Base-by-base conservation (phyloP, 2,888 invertebrate species). In the Itoplectis maculator region DNA sequence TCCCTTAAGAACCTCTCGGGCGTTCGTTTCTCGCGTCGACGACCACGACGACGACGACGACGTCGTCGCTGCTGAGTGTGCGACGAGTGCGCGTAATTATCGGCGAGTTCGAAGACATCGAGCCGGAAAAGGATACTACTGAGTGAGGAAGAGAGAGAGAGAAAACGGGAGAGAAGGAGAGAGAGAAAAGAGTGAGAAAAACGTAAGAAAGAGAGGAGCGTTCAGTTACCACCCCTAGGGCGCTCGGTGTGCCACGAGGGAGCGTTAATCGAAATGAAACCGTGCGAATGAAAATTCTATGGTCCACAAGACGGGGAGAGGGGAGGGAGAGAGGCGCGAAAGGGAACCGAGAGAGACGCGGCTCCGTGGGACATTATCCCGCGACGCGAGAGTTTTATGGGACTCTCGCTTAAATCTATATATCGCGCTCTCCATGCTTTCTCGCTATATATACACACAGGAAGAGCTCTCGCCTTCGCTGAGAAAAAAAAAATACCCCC, bases 221-320 rank as follows among this genome's bases (percentile, higher is more conserved):
- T 68, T 69, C 18, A 56, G 70, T 29, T 29, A 72, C 79, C 72
- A 76, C 75, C 82, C 84, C 76, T 76, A 40, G 68, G 59, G 29
- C 29, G 29, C 29, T 29, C 29, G 37, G 49, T 66, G 51, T 66
- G 54, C 59, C 56, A 37, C 47, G 77, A 84, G 91, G 88, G 89
- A 86, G 88, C 89, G 90, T 91, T 91, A 91, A 91, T 91, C 91
- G 90, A 91, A 91, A 91, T 90, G 91, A 91, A 91, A 91, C 91
- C 90, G 91, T 91, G 91, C 91, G 91, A 91, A 91, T 91, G 91
- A 90, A 91, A 90, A 91, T 90, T 90, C 90, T 87, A 86, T 87
- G 87, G 88, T 87, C 78, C 84, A 80, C 54, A 76, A 68, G 68
- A 85, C 84, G 81, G 80, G 72, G 72, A 13, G 65, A n/a, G 29